Evolutionary conservation across 2,797 vertebrate species (phyloP).

Genomic region (Coranthus polyacanthus): DNA sequence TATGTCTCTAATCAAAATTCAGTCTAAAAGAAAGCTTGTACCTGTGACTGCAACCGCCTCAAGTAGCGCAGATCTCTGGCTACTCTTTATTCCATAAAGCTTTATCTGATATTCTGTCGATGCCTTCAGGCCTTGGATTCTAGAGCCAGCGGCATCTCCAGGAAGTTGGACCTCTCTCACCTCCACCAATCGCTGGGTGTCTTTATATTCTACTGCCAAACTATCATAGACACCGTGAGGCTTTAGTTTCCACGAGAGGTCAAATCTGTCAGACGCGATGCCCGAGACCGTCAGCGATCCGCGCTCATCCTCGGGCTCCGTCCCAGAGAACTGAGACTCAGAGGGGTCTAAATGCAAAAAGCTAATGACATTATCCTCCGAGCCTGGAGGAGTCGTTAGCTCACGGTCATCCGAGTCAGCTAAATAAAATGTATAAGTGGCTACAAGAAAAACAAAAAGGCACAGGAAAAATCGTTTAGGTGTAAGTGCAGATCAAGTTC

Average conservation of each 20-base stretch:
- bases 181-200: conserved; percentile 63
- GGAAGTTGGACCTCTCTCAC: conserved; percentile 69
- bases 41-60: conserved; percentile 83
- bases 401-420: conserved; percentile 77
- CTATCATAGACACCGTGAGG: conserved; percentile 67
- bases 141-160: conserved; percentile 70
- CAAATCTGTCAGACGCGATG: conserved; percentile 76
- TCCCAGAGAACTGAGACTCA: conserved; percentile 66
- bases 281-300: conserved; percentile 70
- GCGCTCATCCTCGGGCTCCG: conserved; percentile 58
- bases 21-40: conserved; percentile 70
- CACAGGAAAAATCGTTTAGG: conserved; percentile 45
- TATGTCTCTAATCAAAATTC: conserved; percentile 27
- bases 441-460: conserved; percentile 75
- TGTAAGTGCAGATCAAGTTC: conserved; percentile 1
- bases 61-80: conserved; percentile 74
- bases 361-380: conserved; percentile 81
- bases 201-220: conserved; percentile 75
- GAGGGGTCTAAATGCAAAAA: conserved; percentile 74
- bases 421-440: conserved; percentile 84
- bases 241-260: conserved; percentile 71
- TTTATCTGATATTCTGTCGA: conserved; percentile 80
- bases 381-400: conserved; percentile 60
- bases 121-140: conserved; percentile 73
- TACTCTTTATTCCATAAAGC: conserved; percentile 78